Conservation (phyloP, 2,797 vertebrate genomes). For the Protonibea diacanthus region DNA sequence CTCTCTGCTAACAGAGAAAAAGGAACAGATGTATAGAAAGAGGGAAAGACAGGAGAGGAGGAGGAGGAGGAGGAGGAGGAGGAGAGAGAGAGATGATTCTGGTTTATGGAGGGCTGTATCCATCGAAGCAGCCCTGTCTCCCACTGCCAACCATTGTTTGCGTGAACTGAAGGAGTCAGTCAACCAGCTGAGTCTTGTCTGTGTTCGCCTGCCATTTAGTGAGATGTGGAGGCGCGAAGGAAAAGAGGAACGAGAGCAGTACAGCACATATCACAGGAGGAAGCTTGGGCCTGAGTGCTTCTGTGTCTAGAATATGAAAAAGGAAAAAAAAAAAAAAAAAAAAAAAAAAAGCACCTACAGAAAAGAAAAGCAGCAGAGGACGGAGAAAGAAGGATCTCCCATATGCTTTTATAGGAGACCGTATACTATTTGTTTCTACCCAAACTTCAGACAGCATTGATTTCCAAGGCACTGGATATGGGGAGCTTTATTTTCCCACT, state of each 20-base stretch:
- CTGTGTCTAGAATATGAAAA: slow-evolving; percentile 62
- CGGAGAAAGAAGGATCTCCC: slow-evolving; percentile 39
- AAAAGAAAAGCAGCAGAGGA: slow-evolving; percentile 40
- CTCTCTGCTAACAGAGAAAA: slow-evolving; percentile 63
- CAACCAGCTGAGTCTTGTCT: slow-evolving; percentile 69
- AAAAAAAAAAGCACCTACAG: slow-evolving; percentile 4
- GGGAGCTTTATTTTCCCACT: slow-evolving; percentile 61
- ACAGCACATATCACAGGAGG: slow-evolving; percentile 57
- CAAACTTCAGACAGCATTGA: slow-evolving; percentile 70
- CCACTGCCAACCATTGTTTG: slow-evolving; percentile 56
- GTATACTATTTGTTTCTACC: slow-evolving; percentile 54
- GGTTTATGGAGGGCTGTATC: slow-evolving; percentile 58
- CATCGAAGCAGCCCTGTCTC: slow-evolving; percentile 48
- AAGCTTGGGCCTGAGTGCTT: slow-evolving; percentile 45
- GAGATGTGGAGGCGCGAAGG: slow-evolving; percentile 47
- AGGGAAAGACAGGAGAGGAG: slow-evolving; percentile 16
- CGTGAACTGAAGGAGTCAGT: slow-evolving; percentile 57
- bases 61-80: not conserved
- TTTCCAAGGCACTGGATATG: slow-evolving; percentile 62
- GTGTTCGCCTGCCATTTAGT: slow-evolving; percentile 69
- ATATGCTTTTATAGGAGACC: slow-evolving; percentile 38
- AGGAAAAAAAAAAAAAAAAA: not conserved
- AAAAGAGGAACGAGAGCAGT: slow-evolving; percentile 49
- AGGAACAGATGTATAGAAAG: slow-evolving; percentile 46
- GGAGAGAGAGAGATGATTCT: slow-evolving; percentile 52